Conservation (phyloP, 2,888 invertebrate species). For the Tenthredo notha region DNA sequence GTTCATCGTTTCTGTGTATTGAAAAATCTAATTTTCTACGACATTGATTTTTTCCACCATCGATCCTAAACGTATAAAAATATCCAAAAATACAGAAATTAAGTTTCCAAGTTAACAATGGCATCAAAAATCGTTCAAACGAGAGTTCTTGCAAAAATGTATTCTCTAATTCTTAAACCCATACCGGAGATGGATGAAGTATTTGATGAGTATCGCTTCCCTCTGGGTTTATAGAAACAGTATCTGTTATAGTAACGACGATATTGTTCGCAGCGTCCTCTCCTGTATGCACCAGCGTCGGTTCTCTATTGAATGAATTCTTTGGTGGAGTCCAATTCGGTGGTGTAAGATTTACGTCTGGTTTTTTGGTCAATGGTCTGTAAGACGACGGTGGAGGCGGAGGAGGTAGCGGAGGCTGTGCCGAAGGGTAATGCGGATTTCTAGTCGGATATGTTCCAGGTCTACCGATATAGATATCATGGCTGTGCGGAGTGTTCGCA, state of each 20-base stretch:
- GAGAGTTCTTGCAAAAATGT: neutral
- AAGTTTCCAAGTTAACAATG: neutral
- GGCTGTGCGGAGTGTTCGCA: constrained; percentile 47
- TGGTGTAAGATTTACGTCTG: constrained; percentile 47
- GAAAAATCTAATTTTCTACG: neutral
- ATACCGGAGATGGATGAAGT: constrained; percentile 32
- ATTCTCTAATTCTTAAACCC: neutral
- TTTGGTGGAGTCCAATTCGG: constrained; percentile 57
- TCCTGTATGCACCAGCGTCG: neutral
- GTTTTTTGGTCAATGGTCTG: constrained; percentile 36
- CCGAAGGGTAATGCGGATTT: constrained; percentile 59
- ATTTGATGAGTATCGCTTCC: neutral
- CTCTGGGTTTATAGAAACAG: neutral
- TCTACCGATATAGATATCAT: constrained; percentile 63
- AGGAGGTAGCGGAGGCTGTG: constrained; percentile 42
- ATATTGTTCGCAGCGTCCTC: constrained; percentile 10
- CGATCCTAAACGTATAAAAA: neutral
- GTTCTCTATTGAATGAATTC: constrained; percentile 31
- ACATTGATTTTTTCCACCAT: neutral
- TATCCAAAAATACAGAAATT: neutral
- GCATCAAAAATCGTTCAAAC: neutral
- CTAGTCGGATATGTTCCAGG: constrained; percentile 60
- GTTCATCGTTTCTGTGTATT: neutral
- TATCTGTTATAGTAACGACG: constrained; percentile 8
- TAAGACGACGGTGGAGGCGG: constrained; percentile 57